phyloP scores from a whole-genome alignment of 2,797 vertebrate genomes.

The Antrozous pallidus region DNA sequence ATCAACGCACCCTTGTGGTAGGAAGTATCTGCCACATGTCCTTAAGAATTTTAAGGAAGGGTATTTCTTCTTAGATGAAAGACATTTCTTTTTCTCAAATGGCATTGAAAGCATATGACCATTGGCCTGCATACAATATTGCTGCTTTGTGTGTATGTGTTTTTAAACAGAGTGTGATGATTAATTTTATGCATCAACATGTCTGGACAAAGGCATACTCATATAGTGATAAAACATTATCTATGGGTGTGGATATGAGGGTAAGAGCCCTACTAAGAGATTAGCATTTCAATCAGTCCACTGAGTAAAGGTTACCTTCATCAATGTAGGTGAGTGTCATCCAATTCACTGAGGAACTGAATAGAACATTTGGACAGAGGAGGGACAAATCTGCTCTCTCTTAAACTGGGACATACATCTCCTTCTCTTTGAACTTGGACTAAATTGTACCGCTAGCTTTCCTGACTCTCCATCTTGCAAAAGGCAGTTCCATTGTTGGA shows the following conservation, averaged over 20 bases:
- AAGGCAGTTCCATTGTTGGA: background rate
- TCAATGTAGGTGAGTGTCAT: background rate
- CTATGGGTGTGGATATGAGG: background rate
- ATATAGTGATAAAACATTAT: background rate
- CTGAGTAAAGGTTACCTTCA: background rate
- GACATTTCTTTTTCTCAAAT: background rate
- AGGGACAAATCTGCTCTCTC: background rate
- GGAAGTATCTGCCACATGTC: background rate
- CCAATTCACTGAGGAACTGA: background rate
- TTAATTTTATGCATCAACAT: background rate
- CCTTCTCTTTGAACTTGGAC: background rate
- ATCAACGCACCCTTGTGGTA: background rate
- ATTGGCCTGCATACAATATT: accelerated
- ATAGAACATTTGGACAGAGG: background rate
- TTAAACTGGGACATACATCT: background rate
- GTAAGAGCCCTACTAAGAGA: background rate
- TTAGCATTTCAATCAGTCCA: background rate
- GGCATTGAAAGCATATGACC: background rate
- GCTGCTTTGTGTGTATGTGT: background rate
- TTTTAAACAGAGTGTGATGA: background rate
- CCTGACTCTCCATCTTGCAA: background rate
- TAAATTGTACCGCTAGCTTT: background rate
- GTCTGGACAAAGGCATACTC: background rate
- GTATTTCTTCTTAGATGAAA: background rate
- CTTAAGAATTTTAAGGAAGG: background rate